A percentile compares a stretch with the other conserved stretches of the same genome.
Evolutionary conservation across 2,797 vertebrate genomes (phyloP).

Genomic region (Antennarius maculatus): DNA sequence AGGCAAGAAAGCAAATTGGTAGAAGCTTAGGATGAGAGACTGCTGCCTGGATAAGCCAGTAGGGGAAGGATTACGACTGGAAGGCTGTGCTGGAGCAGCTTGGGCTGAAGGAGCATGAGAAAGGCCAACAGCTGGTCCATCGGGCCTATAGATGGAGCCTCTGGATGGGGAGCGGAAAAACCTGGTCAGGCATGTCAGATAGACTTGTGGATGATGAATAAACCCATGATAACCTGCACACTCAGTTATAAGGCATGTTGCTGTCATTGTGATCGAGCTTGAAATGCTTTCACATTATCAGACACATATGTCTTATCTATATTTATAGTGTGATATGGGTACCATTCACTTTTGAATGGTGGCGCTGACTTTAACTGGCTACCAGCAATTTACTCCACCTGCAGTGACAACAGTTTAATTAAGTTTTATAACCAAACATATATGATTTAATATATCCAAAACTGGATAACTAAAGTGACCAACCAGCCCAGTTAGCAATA

Average conservation of each 20-base stretch:
- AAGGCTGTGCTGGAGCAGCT: constrained; percentile 62
- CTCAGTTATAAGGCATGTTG: constrained; percentile 43
- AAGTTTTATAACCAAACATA: too few species aligned
- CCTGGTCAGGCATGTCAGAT: constrained; percentile 60
- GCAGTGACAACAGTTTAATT: too few species aligned
- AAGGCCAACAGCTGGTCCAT: constrained; percentile 64
- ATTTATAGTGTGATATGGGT: background rate
- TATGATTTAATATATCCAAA: too few species aligned
- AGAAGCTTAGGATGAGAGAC: constrained; percentile 30
- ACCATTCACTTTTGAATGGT: constrained; percentile 3
- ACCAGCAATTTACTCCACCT: too few species aligned
- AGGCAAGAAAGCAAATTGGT: constrained; percentile 35
- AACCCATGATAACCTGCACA: constrained; percentile 44
- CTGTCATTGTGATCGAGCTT: constrained; percentile 32
- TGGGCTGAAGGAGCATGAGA: constrained; percentile 70
- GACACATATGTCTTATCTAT: constrained; percentile 11
- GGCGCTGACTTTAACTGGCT: too few species aligned
- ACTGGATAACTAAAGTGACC: too few species aligned
- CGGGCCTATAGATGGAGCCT: constrained; percentile 69
- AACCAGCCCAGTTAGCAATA: too few species aligned
- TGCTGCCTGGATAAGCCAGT: constrained; percentile 33
- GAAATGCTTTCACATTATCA: constrained; percentile 25
- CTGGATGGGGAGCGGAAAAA: constrained; percentile 60
- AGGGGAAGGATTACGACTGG: constrained; percentile 48
- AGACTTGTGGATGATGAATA: constrained; percentile 64